These are phyloP conservation scores for Setipinna tenuifilis DNA, from an alignment of 2,797 vertebrate genomes.

Conservation along the genomic window DNA sequence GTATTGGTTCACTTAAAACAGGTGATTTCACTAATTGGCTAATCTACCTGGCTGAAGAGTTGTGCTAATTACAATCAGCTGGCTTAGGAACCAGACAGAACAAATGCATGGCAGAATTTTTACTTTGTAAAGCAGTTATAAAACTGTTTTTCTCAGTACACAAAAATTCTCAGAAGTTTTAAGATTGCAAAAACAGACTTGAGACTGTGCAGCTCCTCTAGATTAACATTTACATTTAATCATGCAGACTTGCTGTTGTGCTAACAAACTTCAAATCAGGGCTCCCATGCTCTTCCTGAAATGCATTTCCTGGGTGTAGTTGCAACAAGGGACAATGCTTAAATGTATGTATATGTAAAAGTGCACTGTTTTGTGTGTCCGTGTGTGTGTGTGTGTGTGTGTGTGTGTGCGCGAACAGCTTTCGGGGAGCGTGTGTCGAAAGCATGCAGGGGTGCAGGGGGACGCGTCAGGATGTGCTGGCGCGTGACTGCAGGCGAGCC, in stretches of 20 bases:
- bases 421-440: background rate
- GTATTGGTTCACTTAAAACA: too few species aligned
- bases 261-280: background rate
- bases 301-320: constrained; percentile 48
- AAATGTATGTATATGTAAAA: constrained; percentile 33
- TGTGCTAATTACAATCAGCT: too few species aligned
- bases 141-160: constrained; percentile 21
- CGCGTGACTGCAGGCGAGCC: constrained; percentile 52
- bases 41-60: too few species aligned
- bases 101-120: too few species aligned
- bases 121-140: constrained; percentile 47
- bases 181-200: background rate
- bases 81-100: too few species aligned
- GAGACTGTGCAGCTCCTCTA: background rate
- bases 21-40: too few species aligned
- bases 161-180: background rate
- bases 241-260: background rate
- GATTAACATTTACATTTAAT: too few species aligned
- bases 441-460: constrained; percentile 30
- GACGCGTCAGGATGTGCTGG: constrained; percentile 51
- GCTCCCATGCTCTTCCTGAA: constrained; percentile 40
- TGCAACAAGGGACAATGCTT: constrained; percentile 43
- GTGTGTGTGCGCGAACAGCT: constrained; percentile 18
- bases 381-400: constrained; percentile 7
- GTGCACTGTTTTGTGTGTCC: background rate